These are phyloP conservation scores for Pharmacophagus antenor DNA, from an alignment of 2,888 invertebrate genomes.

Conservation along the genomic window DNA sequence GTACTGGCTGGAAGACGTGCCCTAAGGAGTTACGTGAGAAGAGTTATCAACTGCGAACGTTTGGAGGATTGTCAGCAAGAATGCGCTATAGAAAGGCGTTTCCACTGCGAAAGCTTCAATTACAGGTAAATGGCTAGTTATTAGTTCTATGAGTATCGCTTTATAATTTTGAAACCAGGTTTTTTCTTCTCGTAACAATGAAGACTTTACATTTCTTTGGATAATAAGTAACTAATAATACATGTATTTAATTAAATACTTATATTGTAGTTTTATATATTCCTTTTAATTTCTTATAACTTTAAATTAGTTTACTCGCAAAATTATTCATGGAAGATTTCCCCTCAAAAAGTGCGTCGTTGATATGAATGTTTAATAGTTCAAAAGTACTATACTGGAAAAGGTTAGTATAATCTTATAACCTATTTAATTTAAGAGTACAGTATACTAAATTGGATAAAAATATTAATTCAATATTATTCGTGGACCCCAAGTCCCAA, in stretches of 20 bases:
- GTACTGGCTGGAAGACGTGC: constrained; percentile 88
- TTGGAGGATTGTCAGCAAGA: constrained; percentile 88
- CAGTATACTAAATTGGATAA: neutral
- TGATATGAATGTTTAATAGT: too few species aligned
- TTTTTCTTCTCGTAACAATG: too few species aligned
- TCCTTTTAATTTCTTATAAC: too few species aligned
- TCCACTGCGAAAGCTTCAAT: constrained; percentile 91
- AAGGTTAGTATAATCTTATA: neutral
- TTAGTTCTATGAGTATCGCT: neutral
- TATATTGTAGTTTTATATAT: too few species aligned
- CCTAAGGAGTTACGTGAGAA: constrained; percentile 84
- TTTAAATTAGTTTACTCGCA: too few species aligned
- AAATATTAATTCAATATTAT: too few species aligned
- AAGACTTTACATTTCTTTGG: too few species aligned
- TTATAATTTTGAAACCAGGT: neutral
- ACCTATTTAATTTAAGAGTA: neutral
- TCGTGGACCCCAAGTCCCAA: neutral
- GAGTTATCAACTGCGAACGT: constrained; percentile 85
- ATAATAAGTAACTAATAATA: too few species aligned
- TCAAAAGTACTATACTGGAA: too few species aligned
- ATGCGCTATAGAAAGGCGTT: constrained; percentile 87
- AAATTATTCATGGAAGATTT: too few species aligned
- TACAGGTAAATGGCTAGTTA: constrained; percentile 82
- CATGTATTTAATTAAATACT: too few species aligned
- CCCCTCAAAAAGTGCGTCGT: too few species aligned